phyloP scores from a whole-genome alignment of 2,113 vertebrate genomes.

The Bubalus kerabau region DNA sequence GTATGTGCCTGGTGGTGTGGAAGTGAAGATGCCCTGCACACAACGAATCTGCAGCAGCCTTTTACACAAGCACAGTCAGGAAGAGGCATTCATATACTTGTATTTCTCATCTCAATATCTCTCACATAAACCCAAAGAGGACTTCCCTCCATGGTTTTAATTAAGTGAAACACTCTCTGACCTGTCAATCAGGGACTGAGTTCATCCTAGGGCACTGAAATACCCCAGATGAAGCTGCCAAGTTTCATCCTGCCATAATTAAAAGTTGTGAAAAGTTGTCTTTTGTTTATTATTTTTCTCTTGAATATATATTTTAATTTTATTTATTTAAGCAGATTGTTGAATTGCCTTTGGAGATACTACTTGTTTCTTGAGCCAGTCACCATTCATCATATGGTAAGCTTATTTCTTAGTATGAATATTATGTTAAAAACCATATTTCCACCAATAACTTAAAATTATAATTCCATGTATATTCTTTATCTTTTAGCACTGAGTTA shows the following conservation, averaged over 20 bases:
- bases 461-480: not conserved
- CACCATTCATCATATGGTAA: not conserved
- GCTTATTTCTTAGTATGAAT: not conserved
- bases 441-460: not conserved
- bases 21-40: not conserved
- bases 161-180: slow-evolving; percentile 8
- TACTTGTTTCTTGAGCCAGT: not conserved
- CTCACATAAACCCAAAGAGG: not conserved
- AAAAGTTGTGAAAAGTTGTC: not conserved
- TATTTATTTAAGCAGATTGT: not conserved
- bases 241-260: not conserved
- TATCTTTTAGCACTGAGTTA: not conserved
- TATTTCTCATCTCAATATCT: not conserved
- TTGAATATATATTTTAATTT: not conserved
- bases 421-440: not conserved
- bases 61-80: not conserved
- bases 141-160: slow-evolving; percentile 3
- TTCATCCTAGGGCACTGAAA: not conserved
- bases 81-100: not conserved
- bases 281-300: not conserved
- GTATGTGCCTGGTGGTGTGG: not conserved
- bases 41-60: not conserved
- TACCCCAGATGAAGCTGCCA: not conserved
- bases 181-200: not conserved
- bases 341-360: not conserved